Conservation (phyloP, 2,888 invertebrate species). For the Ophraella communa region DNA sequence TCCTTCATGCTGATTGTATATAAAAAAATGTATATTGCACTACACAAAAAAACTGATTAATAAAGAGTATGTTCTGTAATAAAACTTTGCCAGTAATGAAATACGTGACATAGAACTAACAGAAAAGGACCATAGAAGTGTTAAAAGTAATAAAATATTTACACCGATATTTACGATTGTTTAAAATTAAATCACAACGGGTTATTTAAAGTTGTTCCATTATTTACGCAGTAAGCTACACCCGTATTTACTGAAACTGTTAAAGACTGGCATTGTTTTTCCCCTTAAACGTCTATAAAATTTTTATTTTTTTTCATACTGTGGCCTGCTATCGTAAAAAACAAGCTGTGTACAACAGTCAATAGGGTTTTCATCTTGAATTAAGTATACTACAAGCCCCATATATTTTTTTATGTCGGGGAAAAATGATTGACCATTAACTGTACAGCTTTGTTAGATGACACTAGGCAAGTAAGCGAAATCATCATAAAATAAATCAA, state of each 20-base stretch:
- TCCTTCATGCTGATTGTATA: neutral
- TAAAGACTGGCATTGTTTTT: conserved; percentile 12
- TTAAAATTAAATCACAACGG: no score
- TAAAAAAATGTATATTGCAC: no score
- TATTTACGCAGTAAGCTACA: neutral
- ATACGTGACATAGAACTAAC: no score
- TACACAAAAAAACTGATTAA: no score
- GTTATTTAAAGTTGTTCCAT: no score
- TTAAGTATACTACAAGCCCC: conserved; percentile 4
- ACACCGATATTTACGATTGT: no score
- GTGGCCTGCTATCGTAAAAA: conserved; percentile 6
- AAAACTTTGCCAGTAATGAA: no score
- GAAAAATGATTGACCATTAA: conserved; percentile 14
- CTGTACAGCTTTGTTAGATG: neutral
- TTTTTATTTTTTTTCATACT: conserved; percentile 14
- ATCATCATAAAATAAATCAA: no score
- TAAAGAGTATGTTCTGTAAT: no score
- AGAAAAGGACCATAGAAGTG: no score
- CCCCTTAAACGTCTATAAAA: conserved; percentile 17
- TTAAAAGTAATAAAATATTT: no score
- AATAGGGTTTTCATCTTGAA: conserved; percentile 17
- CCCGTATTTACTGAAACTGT: conserved; percentile 14
- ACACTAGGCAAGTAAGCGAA: neutral
- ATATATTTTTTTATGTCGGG: conserved; percentile 17
- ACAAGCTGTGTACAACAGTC: conserved; percentile 23